Conservation (phyloP, 2,113 vertebrate genomes). For the Podarcis muralis region DNA sequence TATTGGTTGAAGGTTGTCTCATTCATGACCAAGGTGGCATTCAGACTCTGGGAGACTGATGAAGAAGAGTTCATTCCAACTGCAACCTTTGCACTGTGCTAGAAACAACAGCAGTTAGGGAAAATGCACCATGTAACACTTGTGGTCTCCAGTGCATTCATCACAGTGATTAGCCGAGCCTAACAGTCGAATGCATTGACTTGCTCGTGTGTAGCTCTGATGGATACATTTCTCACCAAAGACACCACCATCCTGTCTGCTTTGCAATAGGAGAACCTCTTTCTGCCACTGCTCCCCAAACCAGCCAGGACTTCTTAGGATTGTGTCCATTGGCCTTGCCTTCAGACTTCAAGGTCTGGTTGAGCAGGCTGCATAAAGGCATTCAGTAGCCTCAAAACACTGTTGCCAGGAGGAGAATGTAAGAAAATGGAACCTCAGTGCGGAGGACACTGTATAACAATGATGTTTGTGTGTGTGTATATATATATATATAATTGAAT, state of each 20-base stretch:
- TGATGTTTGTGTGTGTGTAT: constrained; percentile 32
- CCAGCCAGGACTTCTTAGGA: constrained; percentile 20
- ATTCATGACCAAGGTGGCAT: not conserved
- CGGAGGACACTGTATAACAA: not conserved
- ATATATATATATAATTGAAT: constrained; percentile 40
- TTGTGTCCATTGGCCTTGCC: constrained; percentile 52
- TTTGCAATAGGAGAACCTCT: constrained; percentile 44
- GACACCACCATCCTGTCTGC: constrained; percentile 51
- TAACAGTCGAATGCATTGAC: not conserved
- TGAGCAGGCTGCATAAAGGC: not conserved
- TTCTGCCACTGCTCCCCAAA: not conserved
- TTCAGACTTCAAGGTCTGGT: constrained; percentile 49
- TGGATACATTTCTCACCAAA: constrained; percentile 67
- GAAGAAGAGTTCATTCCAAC: constrained; percentile 30
- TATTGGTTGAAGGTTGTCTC: not conserved
- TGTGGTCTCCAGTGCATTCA: constrained; percentile 29
- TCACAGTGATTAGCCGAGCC: constrained; percentile 7
- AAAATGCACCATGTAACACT: not conserved
- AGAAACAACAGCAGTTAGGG: not conserved
- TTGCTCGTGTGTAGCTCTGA: not conserved
- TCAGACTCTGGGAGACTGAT: not conserved
- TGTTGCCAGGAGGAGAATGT: not conserved
- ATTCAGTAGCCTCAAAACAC: rapidly evolving
- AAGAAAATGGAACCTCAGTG: constrained; percentile 6
- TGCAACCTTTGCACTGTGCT: constrained; percentile 48